A percentile compares a stretch with the other conserved stretches of the same genome.
These are phyloP conservation scores for Atta colombica DNA, from an alignment of 1,140 invertebrate species.

Conservation along the genomic window DNA sequence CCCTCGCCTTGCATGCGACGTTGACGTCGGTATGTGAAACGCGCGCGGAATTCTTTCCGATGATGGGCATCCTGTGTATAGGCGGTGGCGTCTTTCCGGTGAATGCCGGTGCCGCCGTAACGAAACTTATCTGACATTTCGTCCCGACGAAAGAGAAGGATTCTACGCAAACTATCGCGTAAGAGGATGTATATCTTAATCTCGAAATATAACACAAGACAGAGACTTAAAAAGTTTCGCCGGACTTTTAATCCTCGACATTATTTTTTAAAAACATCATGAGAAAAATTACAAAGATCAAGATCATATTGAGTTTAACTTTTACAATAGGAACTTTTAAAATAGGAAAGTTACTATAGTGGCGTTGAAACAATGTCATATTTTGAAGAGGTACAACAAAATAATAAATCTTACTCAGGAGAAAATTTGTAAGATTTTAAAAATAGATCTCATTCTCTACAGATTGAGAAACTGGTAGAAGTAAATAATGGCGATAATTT, in stretches of 20 bases:
- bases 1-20: constrained; percentile 1
- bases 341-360: no score
- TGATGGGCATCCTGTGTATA: constrained; percentile 4
- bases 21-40: constrained; percentile 52
- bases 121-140: constrained; percentile 37
- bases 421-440: no score
- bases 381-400: no score
- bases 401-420: no score
- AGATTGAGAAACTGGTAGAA: background rate
- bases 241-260: background rate
- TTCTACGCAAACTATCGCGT: background rate
- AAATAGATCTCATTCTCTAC: no score
- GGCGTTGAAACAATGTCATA: no score
- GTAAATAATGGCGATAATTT: background rate
- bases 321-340: no score
- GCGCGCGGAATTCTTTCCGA: constrained; percentile 52
- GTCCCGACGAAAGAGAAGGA: background rate
- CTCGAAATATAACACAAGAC: constrained; percentile 14
- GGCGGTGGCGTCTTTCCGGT: constrained; percentile 16
- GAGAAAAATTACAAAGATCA: background rate
- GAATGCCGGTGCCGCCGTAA: constrained; percentile 38
- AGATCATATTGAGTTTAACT: background rate
- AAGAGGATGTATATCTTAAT: constrained; percentile 51
- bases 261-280: background rate
- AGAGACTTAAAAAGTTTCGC: background rate